These are phyloP conservation scores for Adrianichthys oophorus DNA, from an alignment of 2,797 vertebrate genomes.

Conservation along the genomic window DNA sequence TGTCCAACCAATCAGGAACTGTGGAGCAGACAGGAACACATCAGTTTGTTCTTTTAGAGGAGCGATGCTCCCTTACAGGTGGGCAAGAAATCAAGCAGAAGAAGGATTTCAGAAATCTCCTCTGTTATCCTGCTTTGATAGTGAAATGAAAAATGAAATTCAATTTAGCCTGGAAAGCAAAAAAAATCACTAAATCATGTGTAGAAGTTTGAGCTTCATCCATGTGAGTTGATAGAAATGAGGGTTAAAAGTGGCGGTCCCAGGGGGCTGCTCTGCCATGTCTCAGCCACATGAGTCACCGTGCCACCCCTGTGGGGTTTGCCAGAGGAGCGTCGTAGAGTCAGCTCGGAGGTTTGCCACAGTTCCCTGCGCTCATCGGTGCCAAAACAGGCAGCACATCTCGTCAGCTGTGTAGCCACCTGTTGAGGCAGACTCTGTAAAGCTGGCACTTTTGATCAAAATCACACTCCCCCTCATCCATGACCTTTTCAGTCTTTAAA, in stretches of 20 bases:
- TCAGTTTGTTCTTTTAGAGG: neutral
- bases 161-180: neutral
- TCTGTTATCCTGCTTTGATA: no score
- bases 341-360: slow-evolving; percentile 45
- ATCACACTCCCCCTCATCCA: neutral
- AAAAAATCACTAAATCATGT: neutral
- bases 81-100: neutral
- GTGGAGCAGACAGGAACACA: slow-evolving; percentile 2
- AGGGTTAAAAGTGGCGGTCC: slow-evolving; percentile 49
- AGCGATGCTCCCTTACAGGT: slow-evolving; percentile 5
- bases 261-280: slow-evolving; percentile 34
- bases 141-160: no score
- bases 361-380: slow-evolving; percentile 51
- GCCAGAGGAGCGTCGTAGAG: slow-evolving; percentile 35
- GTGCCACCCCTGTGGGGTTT: slow-evolving; percentile 26
- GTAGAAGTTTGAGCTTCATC: slow-evolving; percentile 9
- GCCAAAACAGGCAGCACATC: slow-evolving; percentile 32
- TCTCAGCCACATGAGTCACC: slow-evolving; percentile 48
- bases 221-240: slow-evolving; percentile 30
- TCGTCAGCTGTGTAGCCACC: slow-evolving; percentile 58
- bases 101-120: no score
- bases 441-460: slow-evolving; percentile 27
- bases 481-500: slow-evolving; percentile 30
- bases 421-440: slow-evolving; percentile 62
- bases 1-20: slow-evolving; percentile 49